These are phyloP conservation scores for Suillia variegata DNA, from an alignment of 2,888 invertebrate species.

Conservation along the genomic window DNA sequence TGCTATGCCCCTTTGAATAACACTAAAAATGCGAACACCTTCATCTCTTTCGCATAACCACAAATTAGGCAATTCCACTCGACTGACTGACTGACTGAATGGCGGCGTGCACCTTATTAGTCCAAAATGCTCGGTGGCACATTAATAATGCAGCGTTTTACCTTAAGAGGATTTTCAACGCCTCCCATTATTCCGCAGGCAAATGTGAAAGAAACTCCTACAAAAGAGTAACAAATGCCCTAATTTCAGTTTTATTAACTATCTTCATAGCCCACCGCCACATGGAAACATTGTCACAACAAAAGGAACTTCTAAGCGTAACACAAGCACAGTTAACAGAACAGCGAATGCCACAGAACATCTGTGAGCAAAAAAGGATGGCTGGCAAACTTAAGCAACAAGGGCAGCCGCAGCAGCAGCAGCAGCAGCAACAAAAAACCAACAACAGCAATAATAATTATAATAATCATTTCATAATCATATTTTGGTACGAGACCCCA, in stretches of 20 bases:
- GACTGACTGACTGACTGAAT: too few relatives aligned
- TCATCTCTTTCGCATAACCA: conserved; percentile 6
- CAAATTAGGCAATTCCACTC: conserved; percentile 2
- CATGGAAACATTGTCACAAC: neutral
- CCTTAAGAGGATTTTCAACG: conserved; percentile 49
- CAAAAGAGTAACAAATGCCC: conserved; percentile 41
- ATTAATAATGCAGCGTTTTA: conserved; percentile 50
- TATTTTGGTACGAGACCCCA: conserved; percentile 43
- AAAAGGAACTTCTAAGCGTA: too few relatives aligned
- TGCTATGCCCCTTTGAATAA: too few relatives aligned
- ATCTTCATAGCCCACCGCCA: conserved; percentile 40
- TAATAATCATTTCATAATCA: conserved; percentile 58
- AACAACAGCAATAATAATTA: conserved; percentile 48
- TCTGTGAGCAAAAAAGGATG: conserved; percentile 45
- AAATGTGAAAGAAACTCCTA: conserved; percentile 10
- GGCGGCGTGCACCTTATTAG: conserved; percentile 18
- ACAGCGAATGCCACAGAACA: conserved; percentile 53
- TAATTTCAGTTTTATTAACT: conserved; percentile 51
- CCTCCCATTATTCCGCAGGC: conserved; percentile 35
- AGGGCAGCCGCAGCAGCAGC: conserved; percentile 22
- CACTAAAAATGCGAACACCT: conserved; percentile 9
- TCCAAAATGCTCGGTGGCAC: conserved; percentile 22
- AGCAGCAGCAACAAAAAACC: conserved; percentile 12
- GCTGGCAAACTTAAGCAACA: conserved; percentile 9
- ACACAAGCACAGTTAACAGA: conserved; percentile 40